These are phyloP conservation scores for Ichneumoninae sp. DNA, from an alignment of 2,888 invertebrate species.

Conservation along the genomic window DNA sequence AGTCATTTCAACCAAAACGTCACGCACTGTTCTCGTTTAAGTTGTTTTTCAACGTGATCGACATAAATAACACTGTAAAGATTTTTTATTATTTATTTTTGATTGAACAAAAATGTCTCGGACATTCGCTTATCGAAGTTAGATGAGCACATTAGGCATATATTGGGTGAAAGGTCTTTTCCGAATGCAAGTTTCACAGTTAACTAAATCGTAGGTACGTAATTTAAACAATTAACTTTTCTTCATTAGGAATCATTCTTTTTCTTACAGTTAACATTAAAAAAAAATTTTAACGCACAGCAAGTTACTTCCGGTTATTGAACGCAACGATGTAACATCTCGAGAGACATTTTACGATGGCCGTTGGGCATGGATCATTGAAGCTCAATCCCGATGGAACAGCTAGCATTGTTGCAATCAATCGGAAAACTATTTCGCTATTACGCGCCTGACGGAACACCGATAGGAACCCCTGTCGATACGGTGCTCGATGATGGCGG, in stretches of 20 bases:
- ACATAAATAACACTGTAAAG: neutral
- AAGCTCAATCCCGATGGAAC: conserved; percentile 65
- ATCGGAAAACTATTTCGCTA: conserved; percentile 71
- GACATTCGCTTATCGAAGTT: neutral
- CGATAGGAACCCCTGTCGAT: conserved; percentile 58
- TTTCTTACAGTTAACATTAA: neutral
- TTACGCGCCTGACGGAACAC: conserved; percentile 68
- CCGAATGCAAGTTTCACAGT: neutral
- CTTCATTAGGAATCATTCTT: neutral
- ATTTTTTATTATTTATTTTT: neutral
- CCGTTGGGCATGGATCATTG: conserved; percentile 68
- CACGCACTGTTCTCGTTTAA: neutral
- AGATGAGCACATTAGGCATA: neutral
- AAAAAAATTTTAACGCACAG: neutral
- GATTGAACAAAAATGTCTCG: neutral
- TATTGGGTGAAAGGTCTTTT: neutral
- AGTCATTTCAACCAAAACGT: neutral
- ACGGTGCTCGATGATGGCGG: conserved; percentile 70
- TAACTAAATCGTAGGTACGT: neutral
- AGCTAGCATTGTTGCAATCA: conserved; percentile 70
- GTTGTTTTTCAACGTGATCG: neutral
- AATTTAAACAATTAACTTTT: neutral
- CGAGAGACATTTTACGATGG: conserved; percentile 68
- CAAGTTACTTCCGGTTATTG: neutral
- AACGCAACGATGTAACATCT: conserved; percentile 58